Percentiles rank a stretch among this genome's conserved stretches.
Conservation (phyloP, 92 coral and sea anemone genomes). For the Meandrina meandrites region DNA sequence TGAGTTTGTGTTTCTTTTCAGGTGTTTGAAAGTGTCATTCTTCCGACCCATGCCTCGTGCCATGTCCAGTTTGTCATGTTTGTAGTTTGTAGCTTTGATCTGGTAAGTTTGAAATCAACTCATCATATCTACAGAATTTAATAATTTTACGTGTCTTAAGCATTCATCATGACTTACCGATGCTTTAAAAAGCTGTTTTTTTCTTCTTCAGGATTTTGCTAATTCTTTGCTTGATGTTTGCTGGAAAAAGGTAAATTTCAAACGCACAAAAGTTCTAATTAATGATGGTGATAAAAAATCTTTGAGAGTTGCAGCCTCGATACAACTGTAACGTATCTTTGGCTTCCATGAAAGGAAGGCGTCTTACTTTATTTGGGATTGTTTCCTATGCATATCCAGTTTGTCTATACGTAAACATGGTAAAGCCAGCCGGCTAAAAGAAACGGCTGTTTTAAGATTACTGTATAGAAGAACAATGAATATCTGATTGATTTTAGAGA, state of each 20-base stretch:
- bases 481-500: too few relatives aligned
- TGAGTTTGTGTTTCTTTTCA: neutral
- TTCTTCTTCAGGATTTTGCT: conserved; percentile 65
- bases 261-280: neutral
- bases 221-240: conserved; percentile 84
- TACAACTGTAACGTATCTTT: too few relatives aligned
- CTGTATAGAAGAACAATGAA: too few relatives aligned
- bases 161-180: neutral
- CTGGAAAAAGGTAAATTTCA: conserved; percentile 82
- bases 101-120: conserved; percentile 47
- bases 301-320: too few relatives aligned
- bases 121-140: neutral
- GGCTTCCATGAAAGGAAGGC: too few relatives aligned
- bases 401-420: too few relatives aligned
- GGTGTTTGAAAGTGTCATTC: conserved; percentile 88
- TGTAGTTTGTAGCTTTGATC: conserved; percentile 79
- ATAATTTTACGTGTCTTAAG: neutral
- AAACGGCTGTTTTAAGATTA: too few relatives aligned
- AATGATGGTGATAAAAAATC: too few relatives aligned
- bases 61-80: conserved; percentile 92
- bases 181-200: neutral
- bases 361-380: too few relatives aligned
- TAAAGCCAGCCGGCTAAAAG: too few relatives aligned
- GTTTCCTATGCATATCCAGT: too few relatives aligned
- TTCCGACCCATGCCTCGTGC: conserved; percentile 89